Base-by-base conservation (phyloP, 2,113 vertebrate genomes). In the Rhizomys pruinosus region DNA sequence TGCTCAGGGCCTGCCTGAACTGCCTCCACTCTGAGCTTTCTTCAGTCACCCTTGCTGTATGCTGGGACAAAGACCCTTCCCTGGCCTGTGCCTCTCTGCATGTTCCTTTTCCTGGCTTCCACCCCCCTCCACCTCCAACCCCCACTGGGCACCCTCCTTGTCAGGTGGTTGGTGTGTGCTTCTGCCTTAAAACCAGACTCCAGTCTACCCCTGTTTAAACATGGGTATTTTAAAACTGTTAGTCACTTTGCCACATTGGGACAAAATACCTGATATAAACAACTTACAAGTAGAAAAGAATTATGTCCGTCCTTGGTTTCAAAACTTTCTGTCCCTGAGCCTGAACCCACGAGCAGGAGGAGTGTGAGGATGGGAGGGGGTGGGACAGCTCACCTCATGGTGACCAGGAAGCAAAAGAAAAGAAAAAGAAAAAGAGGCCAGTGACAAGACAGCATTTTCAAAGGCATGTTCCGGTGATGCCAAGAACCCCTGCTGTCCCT, bases 1-100 rank as follows among this genome's bases (percentile, higher is more conserved):
- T 39, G n/a, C n/a, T 17, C 19, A 10, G 73, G 7, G 19, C 23
- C 5, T 16, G 29, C 34, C 2, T 0, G 0, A 69, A 2, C 4
- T 10, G 1, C 9, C 37, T 25, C 32, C 16, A 4, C 20, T 29
- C 29, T 17, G 55, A 39, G 11, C n/a, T 39, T 82, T 44, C 79
- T 57, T 44, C 27, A 64, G 44, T 16, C 77, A 16, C 52, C 17
- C n/a, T n/a, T n/a, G n/a, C n/a, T n/a, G n/a, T 19, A 3, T 8
- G 29, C 7, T 20, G 37, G 13, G 3, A 13, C 16, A 29, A 7
- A 2, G 68, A 3, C 3, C 32, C 20, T 16, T 5, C 3, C 25
- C 52, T 3, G 5, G 3, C 44, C 23, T 4, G 10, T 13, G 1
- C 7, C 13, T 52, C 69, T 0, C 69, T 64, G 13, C 7, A 55